Evolutionary conservation across 2,113 vertebrate species (phyloP).

Genomic region (Mungos mungo): DNA sequence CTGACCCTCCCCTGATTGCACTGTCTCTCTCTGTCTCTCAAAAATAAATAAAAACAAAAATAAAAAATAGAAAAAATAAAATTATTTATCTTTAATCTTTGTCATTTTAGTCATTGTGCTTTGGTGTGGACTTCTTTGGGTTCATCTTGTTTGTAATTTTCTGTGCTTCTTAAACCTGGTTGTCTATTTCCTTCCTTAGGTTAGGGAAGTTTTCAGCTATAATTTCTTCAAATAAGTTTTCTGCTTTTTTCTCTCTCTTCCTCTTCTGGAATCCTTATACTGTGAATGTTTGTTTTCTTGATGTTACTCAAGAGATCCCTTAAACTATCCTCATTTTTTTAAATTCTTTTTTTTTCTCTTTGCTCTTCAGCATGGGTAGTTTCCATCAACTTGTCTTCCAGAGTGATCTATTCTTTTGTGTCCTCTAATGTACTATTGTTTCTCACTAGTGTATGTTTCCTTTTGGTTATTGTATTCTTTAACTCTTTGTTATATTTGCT

Average conservation of each 20-base stretch:
- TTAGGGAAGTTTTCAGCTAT: background rate
- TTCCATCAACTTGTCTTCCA: too few relatives aligned
- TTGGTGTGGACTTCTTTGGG: background rate
- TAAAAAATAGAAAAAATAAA: background rate
- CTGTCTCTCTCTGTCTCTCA: too few relatives aligned
- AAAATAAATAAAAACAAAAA: too few relatives aligned
- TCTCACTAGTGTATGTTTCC: background rate
- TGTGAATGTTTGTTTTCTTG: background rate
- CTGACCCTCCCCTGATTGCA: too few relatives aligned
- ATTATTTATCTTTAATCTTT: background rate
- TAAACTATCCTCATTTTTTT: background rate
- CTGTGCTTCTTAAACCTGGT: background rate
- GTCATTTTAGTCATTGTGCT: background rate
- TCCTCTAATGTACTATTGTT: too few relatives aligned
- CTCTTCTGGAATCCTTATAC: background rate
- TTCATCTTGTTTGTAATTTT: background rate
- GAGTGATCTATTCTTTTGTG: too few relatives aligned
- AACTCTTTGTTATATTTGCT: background rate
- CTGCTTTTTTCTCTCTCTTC: background rate
- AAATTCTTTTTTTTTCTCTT: too few relatives aligned
- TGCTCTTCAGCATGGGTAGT: too few relatives aligned
- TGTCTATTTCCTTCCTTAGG: background rate
- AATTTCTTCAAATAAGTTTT: too few relatives aligned
- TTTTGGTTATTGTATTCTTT: background rate
- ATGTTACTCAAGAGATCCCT: background rate